Base-by-base conservation (phyloP, 2,888 invertebrate genomes). In the Ephialtes manifestator region DNA sequence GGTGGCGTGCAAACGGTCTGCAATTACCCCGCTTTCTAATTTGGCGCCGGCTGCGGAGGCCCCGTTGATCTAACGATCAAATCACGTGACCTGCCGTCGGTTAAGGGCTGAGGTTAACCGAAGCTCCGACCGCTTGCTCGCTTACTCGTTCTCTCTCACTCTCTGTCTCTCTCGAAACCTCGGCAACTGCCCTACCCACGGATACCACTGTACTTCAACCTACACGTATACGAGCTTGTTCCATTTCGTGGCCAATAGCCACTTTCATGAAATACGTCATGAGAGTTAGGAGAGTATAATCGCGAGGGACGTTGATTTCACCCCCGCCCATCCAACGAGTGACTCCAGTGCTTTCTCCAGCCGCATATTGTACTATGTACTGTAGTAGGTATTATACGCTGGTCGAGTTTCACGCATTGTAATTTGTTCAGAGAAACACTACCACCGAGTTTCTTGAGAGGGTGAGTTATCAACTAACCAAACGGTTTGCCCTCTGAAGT, bases 1-100 rank as follows among this genome's bases (percentile, higher is more conserved):
- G 89, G 88, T 92, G 86, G 92, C 92, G 92, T 92, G 92, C 91
- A 90, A 92, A 92, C 90, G 89, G 89, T 88, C 89, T 89, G 90
- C 91, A 92, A 92, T 92, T 92, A 92, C 89, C 89, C 88, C 84
- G 90, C 90, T 91, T 92, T 92, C 92, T 92, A 92, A 92, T 92
- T 92, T 90, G 88, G 90, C 89, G 89, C 89, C 89, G 88, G 89
- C 88, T 87, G 76, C 81, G 83, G 70, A 87, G 87, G 88, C 85
- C 86, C 86, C 86, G 79, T 83, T 87, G 90, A 92, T 91, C 90
- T 91, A 89, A 91, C 91, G 92, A 92, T 92, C 91, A 89, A 90
- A 92, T 92, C 90, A 90, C 91, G 91, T 90, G 91, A 92, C 89
- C 90, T 58, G 74, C 72, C 84, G 75, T 68, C 79, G 81, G 84